Conservation (phyloP, 2,113 vertebrate genomes). For the Amblyopsis rosae region DNA sequence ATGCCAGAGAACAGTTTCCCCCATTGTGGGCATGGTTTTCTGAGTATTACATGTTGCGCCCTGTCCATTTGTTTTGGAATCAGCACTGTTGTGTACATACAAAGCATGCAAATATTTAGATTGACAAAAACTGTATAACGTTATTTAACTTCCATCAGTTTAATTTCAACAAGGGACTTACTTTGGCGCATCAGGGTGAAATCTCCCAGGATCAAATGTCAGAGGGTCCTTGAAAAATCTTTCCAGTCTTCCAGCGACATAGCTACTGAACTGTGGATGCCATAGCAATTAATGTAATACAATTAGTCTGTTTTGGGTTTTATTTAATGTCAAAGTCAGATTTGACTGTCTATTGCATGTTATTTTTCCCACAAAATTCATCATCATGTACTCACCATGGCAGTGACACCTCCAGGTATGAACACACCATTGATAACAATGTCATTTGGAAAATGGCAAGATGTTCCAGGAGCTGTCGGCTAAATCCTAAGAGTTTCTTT, state of each 20-base stretch:
- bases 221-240: conserved; percentile 87
- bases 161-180: conserved; percentile 62
- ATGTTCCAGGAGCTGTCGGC: conserved; percentile 75
- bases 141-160: too few relatives aligned
- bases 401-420: conserved; percentile 68
- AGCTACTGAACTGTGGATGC: conserved; percentile 80
- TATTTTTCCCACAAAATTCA: background rate
- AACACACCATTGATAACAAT: conserved; percentile 71
- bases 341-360: background rate
- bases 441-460: conserved; percentile 78
- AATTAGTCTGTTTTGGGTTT: background rate
- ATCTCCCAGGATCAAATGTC: conserved; percentile 89
- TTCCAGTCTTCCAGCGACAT: conserved; percentile 82
- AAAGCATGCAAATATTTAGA: too few relatives aligned
- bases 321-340: background rate
- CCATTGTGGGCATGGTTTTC: too few relatives aligned
- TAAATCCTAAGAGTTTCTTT: conserved; percentile 90
- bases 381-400: conserved; percentile 42
- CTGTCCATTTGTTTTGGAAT: too few relatives aligned
- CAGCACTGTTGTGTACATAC: too few relatives aligned
- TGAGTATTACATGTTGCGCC: too few relatives aligned
- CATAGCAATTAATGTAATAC: background rate
- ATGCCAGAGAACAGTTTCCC: too few relatives aligned
- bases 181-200: conserved; percentile 85
- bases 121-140: too few relatives aligned